Base-by-base conservation (phyloP, 2,888 invertebrate species). In the Bellardia pandia region DNA sequence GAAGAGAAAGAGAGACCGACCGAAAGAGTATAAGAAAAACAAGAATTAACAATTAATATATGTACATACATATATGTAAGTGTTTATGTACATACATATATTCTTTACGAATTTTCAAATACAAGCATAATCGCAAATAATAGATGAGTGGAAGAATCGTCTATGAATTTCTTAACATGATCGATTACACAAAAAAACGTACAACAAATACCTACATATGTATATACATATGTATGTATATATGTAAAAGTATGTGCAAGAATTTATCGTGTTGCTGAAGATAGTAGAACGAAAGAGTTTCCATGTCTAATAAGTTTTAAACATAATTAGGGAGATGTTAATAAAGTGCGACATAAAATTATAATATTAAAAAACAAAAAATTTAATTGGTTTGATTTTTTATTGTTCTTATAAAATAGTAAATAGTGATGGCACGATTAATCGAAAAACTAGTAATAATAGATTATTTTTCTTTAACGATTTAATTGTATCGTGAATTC, bases 121-220 rank as follows among this genome's bases (percentile, higher is more conserved):
- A 76, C 71, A 76, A 83, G 51, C 82, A 83, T 71, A 83, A 83
- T 83, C 62, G 75, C 48, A 74, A 75, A 82, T 76, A 76, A 82
- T 82, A 69, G 75, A 76, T 69, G 68, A 75, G 68, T 71, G 30
- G 66, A 53, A 3, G 75, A 68, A 79, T 60, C 37, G 66, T 56
- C 56, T 60, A 69, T 37, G n/a, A 78, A 78, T 68, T 81, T 81
- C 66, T 68, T 68, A 81, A 75, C 58, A 81, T 81, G 81, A 81
- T 81, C 81, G 81, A 81, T 81, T 74, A 68, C 74, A 81, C 16
- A 81, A 56, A 56, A 56, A 11, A 9, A 45, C 11, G 11, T 45
- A 45, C 45, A 45, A 45, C 13, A 23, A 9, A 58, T 30, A 16
- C 40, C 37, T 40, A 71, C 51, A 51, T 23, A 23, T 1, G 1